Evolutionary conservation across 2,888 invertebrate species (phyloP), one percentile per base, ranked within the genome.

Genomic region (Leucoptera coffeella): DNA sequence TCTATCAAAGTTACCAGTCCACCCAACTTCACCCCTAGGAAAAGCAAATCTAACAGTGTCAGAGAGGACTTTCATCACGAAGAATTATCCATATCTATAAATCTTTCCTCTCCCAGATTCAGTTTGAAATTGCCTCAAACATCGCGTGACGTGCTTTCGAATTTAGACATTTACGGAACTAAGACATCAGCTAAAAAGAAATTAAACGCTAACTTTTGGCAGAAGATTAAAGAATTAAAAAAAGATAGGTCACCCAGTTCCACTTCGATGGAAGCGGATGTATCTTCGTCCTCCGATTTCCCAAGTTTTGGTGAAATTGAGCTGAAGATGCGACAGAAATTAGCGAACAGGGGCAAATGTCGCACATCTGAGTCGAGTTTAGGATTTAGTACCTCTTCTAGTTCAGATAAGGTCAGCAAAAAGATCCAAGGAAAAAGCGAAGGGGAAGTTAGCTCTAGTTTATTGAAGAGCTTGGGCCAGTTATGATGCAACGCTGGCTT

Each of bases 301-400:
- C 64, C 62, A 35, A 69, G 69, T 37, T 45, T 65, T 35, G 69
- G 69, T 12, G 62, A 69, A 45, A 41, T 67, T 2, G 58, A 43
- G 31, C 35, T 42, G 11, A 45, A 40, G 30, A 34, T 53, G n/a
- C 55, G 45, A 33, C 49, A 39, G 29, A 48, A 36, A 27, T 29
- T 47, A 9, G 39, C 33, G 7, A 50, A 44, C 31, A 42, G 31
- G 29, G 46, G 40, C 34, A 35, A 48, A 9, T 32, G 41, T 3
- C 40, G 52, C 9, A 35, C 50, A 30, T 54, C 58, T 2, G 61
- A 59, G 24, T 50, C 53, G 9, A 54, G 55, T 36, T 49, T 48
- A 26, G 47, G 53, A 3, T 50, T 56, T 9, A 38, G 42, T 8
- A 27, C 35, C 3, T 50, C 58, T 8, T 43, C 38, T 29, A 56